Evolutionary conservation across 1,140 invertebrate species (phyloP).

Genomic region (Oscheius sp.): DNA sequence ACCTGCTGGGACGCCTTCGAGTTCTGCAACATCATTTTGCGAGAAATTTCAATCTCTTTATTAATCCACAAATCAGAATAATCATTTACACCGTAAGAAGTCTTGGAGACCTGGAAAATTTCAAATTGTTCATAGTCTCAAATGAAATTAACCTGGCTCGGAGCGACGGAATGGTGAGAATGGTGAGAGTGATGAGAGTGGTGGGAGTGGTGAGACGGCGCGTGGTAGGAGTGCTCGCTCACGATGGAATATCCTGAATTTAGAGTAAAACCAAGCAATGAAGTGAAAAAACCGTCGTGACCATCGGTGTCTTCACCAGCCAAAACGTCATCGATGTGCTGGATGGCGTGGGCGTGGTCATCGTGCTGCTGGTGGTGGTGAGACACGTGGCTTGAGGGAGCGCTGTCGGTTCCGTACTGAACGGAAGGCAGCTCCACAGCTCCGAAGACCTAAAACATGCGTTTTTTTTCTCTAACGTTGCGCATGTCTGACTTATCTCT

Average conservation of each 20-base stretch:
- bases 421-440: constrained; percentile 10
- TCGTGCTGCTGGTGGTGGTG: background rate
- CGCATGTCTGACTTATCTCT: no score
- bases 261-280: no score
- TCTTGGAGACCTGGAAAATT: no score
- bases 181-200: background rate
- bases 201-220: background rate
- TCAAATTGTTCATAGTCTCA: background rate
- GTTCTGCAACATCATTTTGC: background rate
- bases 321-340: constrained; percentile 24
- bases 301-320: constrained; percentile 19
- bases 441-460: constrained; percentile 16
- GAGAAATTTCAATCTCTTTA: background rate
- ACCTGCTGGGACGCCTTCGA: background rate
- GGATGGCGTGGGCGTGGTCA: constrained; percentile 20
- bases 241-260: constrained; percentile 16
- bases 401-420: background rate
- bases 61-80: no score
- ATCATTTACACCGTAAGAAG: no score
- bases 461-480: no score
- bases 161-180: background rate
- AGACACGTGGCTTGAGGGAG: background rate
- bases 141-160: background rate
- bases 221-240: constrained; percentile 13
- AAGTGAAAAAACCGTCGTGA: no score